Percentiles rank a stretch among this genome's conserved stretches.
These are phyloP conservation scores for Neodiprion pinetum DNA, from an alignment of 1,140 invertebrate species.

Conservation along the genomic window DNA sequence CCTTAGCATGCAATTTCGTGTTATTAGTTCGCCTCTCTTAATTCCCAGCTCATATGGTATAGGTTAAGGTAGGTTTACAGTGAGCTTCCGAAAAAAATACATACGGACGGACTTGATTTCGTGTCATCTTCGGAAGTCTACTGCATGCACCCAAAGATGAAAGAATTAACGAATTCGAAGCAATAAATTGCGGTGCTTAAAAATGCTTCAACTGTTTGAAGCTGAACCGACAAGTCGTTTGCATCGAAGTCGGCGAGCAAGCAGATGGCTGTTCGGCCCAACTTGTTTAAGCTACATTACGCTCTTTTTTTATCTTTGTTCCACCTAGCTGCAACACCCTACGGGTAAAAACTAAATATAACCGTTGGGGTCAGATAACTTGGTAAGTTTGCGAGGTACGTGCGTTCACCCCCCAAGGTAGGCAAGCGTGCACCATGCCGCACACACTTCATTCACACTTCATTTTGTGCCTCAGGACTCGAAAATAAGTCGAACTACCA, in stretches of 20 bases:
- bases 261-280: not conserved
- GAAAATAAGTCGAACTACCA: not conserved
- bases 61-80: too few species aligned
- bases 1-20: too few species aligned
- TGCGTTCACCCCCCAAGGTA: not conserved
- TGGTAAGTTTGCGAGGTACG: not conserved
- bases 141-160: too few species aligned
- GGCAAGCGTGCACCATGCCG: not conserved
- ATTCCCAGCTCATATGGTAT: too few species aligned
- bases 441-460: too few species aligned
- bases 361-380: conserved; percentile 10
- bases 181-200: too few species aligned
- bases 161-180: too few species aligned
- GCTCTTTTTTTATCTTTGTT: not conserved
- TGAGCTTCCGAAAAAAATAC: too few species aligned
- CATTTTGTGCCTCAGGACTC: not conserved
- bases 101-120: too few species aligned
- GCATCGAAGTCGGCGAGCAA: not conserved
- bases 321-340: not conserved
- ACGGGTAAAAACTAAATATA: conserved; percentile 9
- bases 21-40: too few species aligned
- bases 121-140: too few species aligned
- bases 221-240: not conserved
- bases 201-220: too few species aligned
- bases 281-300: not conserved